Evolutionary conservation across 2,888 invertebrate species (phyloP).

Genomic region (Endomychus coccineus): DNA sequence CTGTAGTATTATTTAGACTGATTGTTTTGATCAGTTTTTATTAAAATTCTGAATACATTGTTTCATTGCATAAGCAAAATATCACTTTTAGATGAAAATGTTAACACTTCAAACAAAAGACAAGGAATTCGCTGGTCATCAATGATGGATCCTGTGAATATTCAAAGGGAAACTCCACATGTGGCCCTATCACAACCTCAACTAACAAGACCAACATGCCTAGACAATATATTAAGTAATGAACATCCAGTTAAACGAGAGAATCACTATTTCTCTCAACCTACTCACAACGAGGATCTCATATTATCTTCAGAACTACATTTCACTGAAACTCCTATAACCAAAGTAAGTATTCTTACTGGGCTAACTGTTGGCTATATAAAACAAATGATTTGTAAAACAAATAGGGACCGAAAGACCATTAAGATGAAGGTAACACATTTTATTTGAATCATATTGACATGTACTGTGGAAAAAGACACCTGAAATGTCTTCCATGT

Average conservation of each 20-base stretch:
- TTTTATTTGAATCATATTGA: no score
- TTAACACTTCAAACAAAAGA: no score
- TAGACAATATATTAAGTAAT: constrained; percentile 10
- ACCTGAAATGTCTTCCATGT: no score
- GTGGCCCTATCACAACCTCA: constrained; percentile 37
- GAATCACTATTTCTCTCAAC: constrained; percentile 74
- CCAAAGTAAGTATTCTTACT: constrained; percentile 24
- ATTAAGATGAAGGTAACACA: no score
- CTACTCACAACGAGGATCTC: constrained; percentile 73
- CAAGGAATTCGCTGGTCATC: constrained; percentile 10
- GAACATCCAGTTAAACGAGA: constrained; percentile 29
- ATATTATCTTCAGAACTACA: constrained; percentile 64
- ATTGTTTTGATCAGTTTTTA: no score
- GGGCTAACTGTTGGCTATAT: not conserved
- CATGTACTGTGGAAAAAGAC: no score
- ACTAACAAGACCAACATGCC: constrained; percentile 9
- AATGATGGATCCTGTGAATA: constrained; percentile 42
- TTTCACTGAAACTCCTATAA: constrained; percentile 46
- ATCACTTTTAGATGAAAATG: no score
- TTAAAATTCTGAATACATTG: no score
- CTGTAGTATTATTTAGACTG: no score
- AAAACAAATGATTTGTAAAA: no score
- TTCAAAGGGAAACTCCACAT: constrained; percentile 27
- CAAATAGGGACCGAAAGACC: no score
- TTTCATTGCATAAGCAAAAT: no score